These are phyloP conservation scores for Ceyx margarethae DNA, from an alignment of 2,113 vertebrate species.

Conservation along the genomic window DNA sequence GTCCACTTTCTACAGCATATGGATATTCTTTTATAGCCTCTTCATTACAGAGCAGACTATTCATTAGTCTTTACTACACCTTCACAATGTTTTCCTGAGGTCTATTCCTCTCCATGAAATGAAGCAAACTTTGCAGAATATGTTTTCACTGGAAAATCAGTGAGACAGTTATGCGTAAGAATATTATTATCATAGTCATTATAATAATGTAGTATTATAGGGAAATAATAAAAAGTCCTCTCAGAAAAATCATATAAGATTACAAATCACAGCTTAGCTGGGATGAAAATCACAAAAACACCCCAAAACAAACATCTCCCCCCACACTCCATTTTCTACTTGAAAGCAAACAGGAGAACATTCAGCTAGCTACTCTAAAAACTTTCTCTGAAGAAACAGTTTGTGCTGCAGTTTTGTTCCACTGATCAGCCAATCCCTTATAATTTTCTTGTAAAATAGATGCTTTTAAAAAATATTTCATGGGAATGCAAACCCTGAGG, in stretches of 20 bases:
- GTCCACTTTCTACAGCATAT: neutral
- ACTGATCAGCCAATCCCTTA: neutral
- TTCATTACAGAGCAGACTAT: neutral
- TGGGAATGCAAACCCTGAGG: neutral
- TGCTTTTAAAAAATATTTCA: neutral
- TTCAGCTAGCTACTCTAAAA: neutral
- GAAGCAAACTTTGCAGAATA: conserved; percentile 1
- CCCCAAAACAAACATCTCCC: neutral
- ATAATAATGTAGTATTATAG: neutral
- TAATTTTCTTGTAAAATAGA: neutral
- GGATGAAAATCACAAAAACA: neutral
- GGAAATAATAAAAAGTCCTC: neutral
- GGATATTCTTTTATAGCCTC: neutral
- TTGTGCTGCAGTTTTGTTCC: neutral
- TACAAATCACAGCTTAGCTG: neutral
- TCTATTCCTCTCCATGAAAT: neutral
- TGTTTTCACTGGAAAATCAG: conserved; percentile 29
- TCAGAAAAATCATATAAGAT: neutral
- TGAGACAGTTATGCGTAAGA: neutral
- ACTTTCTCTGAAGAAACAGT: neutral
- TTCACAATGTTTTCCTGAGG: conserved; percentile 2
- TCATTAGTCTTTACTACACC: conserved; percentile 11
- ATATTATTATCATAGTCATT: neutral
- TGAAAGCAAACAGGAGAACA: neutral
- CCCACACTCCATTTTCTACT: neutral